Evolutionary conservation across 2,113 vertebrate species (phyloP).

Genomic region (Phodopus roborovskii): DNA sequence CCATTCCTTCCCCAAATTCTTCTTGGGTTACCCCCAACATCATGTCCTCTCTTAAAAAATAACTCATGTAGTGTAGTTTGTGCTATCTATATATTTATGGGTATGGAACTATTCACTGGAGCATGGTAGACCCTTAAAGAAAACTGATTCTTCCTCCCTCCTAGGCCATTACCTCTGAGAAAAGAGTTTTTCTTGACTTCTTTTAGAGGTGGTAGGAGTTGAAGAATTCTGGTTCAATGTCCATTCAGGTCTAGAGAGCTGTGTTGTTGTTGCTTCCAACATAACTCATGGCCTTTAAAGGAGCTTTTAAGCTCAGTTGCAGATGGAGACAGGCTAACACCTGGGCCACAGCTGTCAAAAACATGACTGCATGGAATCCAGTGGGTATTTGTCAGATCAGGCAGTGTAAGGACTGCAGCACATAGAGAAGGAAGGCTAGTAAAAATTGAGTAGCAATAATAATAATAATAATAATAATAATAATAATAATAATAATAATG

Average conservation of each 20-base stretch:
- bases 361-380: neutral
- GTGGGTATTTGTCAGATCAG: neutral
- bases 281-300: slow-evolving; percentile 1
- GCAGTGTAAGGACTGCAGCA: neutral
- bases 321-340: neutral
- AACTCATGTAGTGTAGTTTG: neutral
- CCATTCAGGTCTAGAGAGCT: neutral
- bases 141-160: neutral
- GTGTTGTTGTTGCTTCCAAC: neutral
- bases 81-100: no score
- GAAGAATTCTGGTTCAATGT: neutral
- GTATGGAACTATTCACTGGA: no score
- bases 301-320: slow-evolving; percentile 40
- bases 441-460: neutral
- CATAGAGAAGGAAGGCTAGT: neutral
- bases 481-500: neutral
- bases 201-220: neutral
- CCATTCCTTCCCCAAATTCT: neutral
- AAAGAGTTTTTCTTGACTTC: neutral
- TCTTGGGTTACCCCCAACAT: neutral
- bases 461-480: neutral
- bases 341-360: neutral
- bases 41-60: neutral
- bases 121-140: neutral
- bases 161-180: neutral